Evolutionary conservation across 2,797 vertebrate species (phyloP), one percentile per base, ranked within the genome.

Genomic region (Pangasius sanitwongsei): DNA sequence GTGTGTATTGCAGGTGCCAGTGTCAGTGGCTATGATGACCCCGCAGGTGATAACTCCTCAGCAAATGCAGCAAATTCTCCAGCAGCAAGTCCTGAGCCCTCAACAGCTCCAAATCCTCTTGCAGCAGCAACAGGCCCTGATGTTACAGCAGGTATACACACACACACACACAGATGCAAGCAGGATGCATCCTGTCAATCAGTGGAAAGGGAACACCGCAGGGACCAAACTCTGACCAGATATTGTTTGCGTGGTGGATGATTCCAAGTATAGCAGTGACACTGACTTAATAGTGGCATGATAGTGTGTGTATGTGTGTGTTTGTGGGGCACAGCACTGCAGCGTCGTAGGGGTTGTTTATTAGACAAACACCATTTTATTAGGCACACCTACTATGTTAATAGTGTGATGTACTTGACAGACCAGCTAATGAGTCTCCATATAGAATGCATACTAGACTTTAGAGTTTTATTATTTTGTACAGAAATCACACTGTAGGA

Each of bases 1-100:
- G 2, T 87, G 87, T 89, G 82, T 86, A 34, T 55, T 86, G 87
- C 93, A 99, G 98, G 97, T 99, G 93, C 98, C 98, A 95, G 97
- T 98, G 94, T 99, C 98, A 96, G 97, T 99, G 98, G 99, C 99
- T 99, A 99, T 99, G 99, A 99, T 99, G 99, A 99, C 98, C 96
- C 99, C 99, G 95, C 99, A 99, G 97, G 98, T 99, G 95, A 99
- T 99, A 97, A 99, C 99, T 96, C 98, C 98, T 94, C 99, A 99
- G 96, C 99, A 99, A 96, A 99, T 99, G 98, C 98, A 99, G 97
- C 98, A 99, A 95, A 98, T 99, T 93, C 98, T 99, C 92, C 99
- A 99, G 96, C 99, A 99, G 95, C 99, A 99, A 94, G 98, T 99
- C 96, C 97, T 99, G 96, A 99, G 98, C 96, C 99, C 99, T 93